phyloP scores from a whole-genome alignment of 2,797 vertebrate species.

The Protonibea diacanthus region DNA sequence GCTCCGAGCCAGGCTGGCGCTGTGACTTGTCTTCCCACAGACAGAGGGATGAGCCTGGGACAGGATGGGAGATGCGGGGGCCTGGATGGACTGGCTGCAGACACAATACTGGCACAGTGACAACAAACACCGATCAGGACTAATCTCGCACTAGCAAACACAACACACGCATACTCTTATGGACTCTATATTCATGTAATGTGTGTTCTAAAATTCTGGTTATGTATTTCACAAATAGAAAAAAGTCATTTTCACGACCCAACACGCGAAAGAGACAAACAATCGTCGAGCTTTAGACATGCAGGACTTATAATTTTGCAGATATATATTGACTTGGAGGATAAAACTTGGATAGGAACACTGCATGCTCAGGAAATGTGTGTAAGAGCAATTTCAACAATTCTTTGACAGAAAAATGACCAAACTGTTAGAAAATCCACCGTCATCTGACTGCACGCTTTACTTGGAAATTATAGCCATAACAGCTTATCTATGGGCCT shows the following conservation, averaged over 20 bases:
- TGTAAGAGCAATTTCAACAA: background rate
- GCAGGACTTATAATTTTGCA: background rate
- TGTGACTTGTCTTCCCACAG: slow-evolving; percentile 81
- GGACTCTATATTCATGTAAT: background rate
- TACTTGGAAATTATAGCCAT: slow-evolving; percentile 58
- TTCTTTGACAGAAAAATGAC: background rate
- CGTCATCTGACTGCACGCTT: slow-evolving; percentile 32
- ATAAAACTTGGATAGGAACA: background rate
- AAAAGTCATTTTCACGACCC: background rate
- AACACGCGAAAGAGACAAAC: background rate
- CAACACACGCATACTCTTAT: slow-evolving; percentile 5
- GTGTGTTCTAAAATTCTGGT: background rate
- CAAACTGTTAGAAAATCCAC: slow-evolving; percentile 17
- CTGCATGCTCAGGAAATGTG: background rate
- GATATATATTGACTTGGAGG: background rate
- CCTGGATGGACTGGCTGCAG: slow-evolving; percentile 76
- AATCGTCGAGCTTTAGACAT: background rate
- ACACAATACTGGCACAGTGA: slow-evolving; percentile 88
- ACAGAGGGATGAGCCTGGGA: slow-evolving; percentile 82
- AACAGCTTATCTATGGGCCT: slow-evolving; percentile 60
- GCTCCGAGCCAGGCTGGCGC: slow-evolving; percentile 76
- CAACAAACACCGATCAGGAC: slow-evolving; percentile 78
- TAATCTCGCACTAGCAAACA: slow-evolving; percentile 69
- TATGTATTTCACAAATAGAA: background rate
- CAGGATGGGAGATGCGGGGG: slow-evolving; percentile 74